These are phyloP conservation scores for Trichosurus vulpecula DNA, from an alignment of 2,797 vertebrate genomes.

Conservation along the genomic window DNA sequence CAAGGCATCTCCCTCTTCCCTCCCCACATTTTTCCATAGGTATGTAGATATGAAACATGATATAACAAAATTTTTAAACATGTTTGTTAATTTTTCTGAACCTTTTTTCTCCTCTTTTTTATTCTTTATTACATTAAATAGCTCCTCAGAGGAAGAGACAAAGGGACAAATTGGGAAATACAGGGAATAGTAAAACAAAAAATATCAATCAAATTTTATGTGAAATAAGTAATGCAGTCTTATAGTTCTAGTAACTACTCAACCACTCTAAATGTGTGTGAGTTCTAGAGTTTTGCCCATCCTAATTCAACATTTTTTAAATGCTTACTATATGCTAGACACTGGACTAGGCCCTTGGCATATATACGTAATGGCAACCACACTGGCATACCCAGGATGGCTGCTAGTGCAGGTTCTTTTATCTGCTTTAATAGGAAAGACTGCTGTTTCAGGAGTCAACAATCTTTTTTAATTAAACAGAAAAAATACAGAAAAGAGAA, in stretches of 20 bases:
- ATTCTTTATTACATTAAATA: not conserved
- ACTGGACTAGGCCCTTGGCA: not conserved
- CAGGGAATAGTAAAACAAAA: not conserved
- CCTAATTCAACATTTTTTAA: not conserved
- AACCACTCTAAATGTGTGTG: not conserved
- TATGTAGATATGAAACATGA: not conserved
- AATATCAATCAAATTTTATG: not conserved
- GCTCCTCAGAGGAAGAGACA: not conserved
- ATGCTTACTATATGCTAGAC: not conserved
- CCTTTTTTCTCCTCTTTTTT: not conserved
- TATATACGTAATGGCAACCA: no score
- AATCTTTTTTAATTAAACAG: no score
- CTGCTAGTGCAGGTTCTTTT: no score
- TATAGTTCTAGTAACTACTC: not conserved
- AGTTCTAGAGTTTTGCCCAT: not conserved
- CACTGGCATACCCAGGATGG: no score
- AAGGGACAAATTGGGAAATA: not conserved
- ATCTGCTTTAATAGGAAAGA: no score
- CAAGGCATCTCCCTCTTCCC: no score
- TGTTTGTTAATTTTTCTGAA: not conserved
- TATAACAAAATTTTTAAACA: not conserved
- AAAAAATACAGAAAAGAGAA: no score
- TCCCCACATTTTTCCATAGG: not conserved
- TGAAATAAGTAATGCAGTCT: not conserved
- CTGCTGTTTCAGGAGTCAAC: no score